phyloP scores from a whole-genome alignment of 1,140 invertebrate genomes.

The Aphelinus atriplicis region DNA sequence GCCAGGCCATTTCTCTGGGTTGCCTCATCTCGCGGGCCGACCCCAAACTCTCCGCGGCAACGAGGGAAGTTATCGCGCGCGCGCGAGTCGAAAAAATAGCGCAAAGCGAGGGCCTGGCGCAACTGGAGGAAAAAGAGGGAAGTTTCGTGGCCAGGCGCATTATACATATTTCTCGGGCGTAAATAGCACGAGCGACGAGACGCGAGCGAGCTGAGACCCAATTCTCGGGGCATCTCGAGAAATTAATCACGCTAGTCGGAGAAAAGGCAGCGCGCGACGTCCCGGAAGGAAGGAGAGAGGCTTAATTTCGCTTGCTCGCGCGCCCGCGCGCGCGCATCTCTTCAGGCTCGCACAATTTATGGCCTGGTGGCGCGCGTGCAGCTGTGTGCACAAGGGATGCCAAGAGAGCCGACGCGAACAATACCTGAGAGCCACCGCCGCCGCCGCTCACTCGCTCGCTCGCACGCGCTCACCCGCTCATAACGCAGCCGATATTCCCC shows the following conservation, averaged over 20 bases:
- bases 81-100: background rate
- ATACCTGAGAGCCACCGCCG: constrained; percentile 18
- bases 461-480: constrained; percentile 1
- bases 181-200: background rate
- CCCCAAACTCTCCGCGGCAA: background rate
- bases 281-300: constrained; percentile 36
- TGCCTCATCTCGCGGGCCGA: background rate
- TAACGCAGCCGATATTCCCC: constrained; percentile 13
- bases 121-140: background rate
- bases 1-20: background rate
- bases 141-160: background rate
- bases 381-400: background rate
- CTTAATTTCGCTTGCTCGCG: constrained; percentile 48
- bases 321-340: constrained; percentile 36
- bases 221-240: constrained; percentile 13
- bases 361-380: constrained; percentile 14
- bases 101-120: background rate
- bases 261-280: constrained; percentile 39
- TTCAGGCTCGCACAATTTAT: constrained; percentile 42
- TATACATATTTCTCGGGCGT: constrained; percentile 8
- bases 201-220: background rate
- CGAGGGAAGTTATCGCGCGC: too few species aligned
- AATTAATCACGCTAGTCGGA: constrained; percentile 35
- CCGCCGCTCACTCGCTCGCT: background rate
- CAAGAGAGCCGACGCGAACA: constrained; percentile 37